A percentile compares a stretch with the other conserved stretches of the same genome.
phyloP scores from a whole-genome alignment of 2,888 invertebrate genomes.

The Mongoloraphidia duomilia region DNA sequence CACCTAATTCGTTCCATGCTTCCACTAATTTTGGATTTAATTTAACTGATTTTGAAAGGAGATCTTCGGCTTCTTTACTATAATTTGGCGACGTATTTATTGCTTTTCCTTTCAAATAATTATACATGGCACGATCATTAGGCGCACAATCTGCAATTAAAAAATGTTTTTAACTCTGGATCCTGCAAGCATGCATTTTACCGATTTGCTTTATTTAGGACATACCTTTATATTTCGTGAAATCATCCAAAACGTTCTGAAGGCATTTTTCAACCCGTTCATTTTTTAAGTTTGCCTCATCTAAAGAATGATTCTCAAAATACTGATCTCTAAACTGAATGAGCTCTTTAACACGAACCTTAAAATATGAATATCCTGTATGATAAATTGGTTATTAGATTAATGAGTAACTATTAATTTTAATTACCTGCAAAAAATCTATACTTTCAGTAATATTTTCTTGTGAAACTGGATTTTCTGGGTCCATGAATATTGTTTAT shows the following conservation, averaged over 20 bases:
- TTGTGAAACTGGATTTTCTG: too few relatives aligned
- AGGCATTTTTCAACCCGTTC: constrained; percentile 48
- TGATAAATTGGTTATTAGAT: too few relatives aligned
- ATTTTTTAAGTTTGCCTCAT: constrained; percentile 50
- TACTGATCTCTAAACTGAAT: constrained; percentile 62
- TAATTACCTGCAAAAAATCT: too few relatives aligned
- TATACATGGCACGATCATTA: constrained; percentile 40
- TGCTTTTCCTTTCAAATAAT: constrained; percentile 58
- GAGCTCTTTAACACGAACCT: constrained; percentile 51
- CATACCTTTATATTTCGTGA: constrained; percentile 51
- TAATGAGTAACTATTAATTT: too few relatives aligned
- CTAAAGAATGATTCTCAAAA: constrained; percentile 58
- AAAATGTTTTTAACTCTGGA: not conserved
- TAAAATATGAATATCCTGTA: constrained; percentile 19
- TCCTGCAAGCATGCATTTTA: constrained; percentile 16
- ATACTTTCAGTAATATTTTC: too few relatives aligned
- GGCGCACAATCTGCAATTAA: constrained; percentile 24
- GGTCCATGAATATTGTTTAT: too few relatives aligned
- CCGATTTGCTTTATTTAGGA: constrained; percentile 7
- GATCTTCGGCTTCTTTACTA: constrained; percentile 54
- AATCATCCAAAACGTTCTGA: constrained; percentile 40
- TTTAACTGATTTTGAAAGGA: constrained; percentile 71
- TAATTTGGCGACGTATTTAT: constrained; percentile 57
- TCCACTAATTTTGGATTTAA: constrained; percentile 64
- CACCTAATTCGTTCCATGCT: constrained; percentile 83